These are phyloP conservation scores for Caenorhabditis becei DNA, from an alignment of 2,888 invertebrate species.

Conservation along the genomic window DNA sequence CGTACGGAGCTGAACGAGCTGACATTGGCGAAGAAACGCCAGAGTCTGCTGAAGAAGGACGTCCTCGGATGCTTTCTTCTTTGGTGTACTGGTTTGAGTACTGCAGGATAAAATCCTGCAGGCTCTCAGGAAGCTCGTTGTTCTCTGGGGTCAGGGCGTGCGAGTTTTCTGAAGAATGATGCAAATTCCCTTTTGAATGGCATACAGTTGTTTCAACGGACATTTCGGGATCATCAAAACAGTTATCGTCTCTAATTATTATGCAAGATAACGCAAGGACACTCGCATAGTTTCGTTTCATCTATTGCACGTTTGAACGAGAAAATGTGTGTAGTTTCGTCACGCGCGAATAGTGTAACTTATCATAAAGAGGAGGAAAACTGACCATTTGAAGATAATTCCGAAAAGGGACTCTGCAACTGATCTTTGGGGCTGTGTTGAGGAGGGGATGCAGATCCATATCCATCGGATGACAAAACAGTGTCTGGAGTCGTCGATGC, in stretches of 20 bases:
- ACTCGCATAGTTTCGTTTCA: neutral
- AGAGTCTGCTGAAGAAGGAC: constrained; percentile 73
- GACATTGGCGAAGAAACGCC: constrained; percentile 79
- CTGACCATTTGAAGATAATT: constrained; percentile 33
- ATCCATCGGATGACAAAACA: constrained; percentile 74
- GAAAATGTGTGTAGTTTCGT: constrained; percentile 10
- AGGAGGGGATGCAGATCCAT: constrained; percentile 65
- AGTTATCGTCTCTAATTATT: constrained; percentile 12
- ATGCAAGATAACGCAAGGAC: constrained; percentile 4
- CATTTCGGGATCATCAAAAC: constrained; percentile 27
- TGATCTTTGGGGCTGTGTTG: constrained; percentile 60
- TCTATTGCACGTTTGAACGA: neutral
- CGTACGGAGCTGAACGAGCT: constrained; percentile 75
- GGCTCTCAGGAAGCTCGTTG: constrained; percentile 78
- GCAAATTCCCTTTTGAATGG: neutral
- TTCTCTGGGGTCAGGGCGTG: constrained; percentile 45
- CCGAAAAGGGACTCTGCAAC: constrained; percentile 38
- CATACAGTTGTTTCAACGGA: neutral
- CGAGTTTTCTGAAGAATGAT: constrained; percentile 28
- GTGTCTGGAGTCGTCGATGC: constrained; percentile 78
- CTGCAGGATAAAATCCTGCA: constrained; percentile 81
- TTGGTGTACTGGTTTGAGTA: constrained; percentile 76
- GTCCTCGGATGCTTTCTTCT: constrained; percentile 51
- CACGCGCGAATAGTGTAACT: neutral
- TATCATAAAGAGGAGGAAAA: neutral